Conservation (phyloP, 2,797 vertebrate genomes). For the Rhinella marina region DNA sequence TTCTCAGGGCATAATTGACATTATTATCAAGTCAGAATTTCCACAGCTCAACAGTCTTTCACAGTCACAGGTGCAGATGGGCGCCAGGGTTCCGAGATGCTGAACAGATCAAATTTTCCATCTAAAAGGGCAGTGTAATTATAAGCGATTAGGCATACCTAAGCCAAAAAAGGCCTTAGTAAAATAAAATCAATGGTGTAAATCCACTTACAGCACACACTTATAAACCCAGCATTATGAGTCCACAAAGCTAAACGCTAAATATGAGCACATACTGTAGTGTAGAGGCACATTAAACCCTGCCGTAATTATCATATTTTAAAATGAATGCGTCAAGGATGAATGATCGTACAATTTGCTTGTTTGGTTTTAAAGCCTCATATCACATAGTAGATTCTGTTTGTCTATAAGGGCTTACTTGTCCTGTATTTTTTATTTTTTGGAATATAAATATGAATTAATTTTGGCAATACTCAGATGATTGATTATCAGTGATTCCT, state of each 20-base stretch:
- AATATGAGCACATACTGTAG: constrained; percentile 52
- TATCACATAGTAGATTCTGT: constrained; percentile 15
- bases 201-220: constrained; percentile 61
- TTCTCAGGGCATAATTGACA: constrained; percentile 67
- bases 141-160: constrained; percentile 67
- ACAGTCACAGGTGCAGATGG: constrained; percentile 72
- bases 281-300: constrained; percentile 50
- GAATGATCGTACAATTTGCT: constrained; percentile 45
- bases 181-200: constrained; percentile 64
- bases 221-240: constrained; percentile 55
- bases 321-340: constrained; percentile 57
- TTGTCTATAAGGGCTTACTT: constrained; percentile 41
- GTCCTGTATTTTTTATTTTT: not conserved
- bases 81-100: constrained; percentile 67
- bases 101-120: constrained; percentile 73
- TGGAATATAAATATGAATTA: not conserved
- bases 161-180: constrained; percentile 67
- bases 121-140: constrained; percentile 71
- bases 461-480: not conserved
- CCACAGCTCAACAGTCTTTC: constrained; percentile 68
- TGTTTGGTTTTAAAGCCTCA: constrained; percentile 42
- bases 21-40: constrained; percentile 72
- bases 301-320: constrained; percentile 58
- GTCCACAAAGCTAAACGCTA: constrained; percentile 53
- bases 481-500: not conserved